These are phyloP conservation scores for Shargacucullia verbasci DNA, from an alignment of 2,888 invertebrate species.

Conservation along the genomic window DNA sequence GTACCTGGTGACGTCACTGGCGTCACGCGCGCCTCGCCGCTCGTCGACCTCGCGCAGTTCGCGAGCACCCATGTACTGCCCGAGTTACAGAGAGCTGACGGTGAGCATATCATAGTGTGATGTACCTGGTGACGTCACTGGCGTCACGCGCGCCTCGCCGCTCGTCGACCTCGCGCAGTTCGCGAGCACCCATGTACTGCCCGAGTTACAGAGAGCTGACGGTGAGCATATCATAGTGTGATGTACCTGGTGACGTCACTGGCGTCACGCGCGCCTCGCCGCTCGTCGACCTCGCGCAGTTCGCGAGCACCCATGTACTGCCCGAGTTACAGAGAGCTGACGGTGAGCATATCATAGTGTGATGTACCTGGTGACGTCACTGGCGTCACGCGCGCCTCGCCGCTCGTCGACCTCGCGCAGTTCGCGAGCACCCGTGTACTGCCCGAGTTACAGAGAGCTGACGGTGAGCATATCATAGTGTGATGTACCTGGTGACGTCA, in stretches of 20 bases:
- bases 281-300: slow-evolving; percentile 96
- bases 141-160: too few relatives aligned
- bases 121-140: neutral
- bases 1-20: slow-evolving; percentile 1
- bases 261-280: slow-evolving; percentile 97
- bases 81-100: slow-evolving; percentile 93
- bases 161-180: too few relatives aligned
- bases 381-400: too few relatives aligned
- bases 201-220: slow-evolving; percentile 94
- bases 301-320: slow-evolving; percentile 95
- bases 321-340: slow-evolving; percentile 94
- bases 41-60: too few relatives aligned
- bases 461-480: slow-evolving; percentile 83
- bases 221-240: slow-evolving; percentile 89
- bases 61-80: slow-evolving; percentile 92
- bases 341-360: slow-evolving; percentile 77
- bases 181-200: slow-evolving; percentile 91
- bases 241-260: slow-evolving; percentile 98
- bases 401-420: too few relatives aligned
- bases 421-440: slow-evolving; percentile 91
- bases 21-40: too few relatives aligned
- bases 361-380: slow-evolving; percentile 1
- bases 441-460: slow-evolving; percentile 93
- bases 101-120: slow-evolving; percentile 73
- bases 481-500: slow-evolving; percentile 2